Evolutionary conservation across 2,888 invertebrate species (phyloP), one percentile per base, ranked within the genome.

Genomic region (Drosophila prostipennis): DNA sequence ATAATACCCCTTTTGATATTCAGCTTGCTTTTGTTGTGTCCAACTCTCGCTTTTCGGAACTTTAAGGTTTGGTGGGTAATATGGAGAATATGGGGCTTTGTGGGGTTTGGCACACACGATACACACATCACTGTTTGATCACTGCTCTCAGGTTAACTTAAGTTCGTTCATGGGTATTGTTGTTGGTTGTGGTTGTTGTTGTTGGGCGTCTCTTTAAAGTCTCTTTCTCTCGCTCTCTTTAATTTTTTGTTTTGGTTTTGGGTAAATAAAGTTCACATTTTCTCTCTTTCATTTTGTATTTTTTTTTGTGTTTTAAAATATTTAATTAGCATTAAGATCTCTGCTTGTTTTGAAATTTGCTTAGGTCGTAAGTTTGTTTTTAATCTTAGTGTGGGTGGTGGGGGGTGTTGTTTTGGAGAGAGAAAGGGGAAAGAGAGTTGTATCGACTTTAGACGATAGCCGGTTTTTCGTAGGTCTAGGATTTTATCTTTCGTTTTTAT

Each of bases 231-330:
- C 60, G 60, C 58, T 72, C 19, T 73, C 40, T 56, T 42, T 32
- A 3, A 10, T 10, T 42, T 19, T n/a, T n/a, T n/a, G n/a, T n/a
- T n/a, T 42, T 65, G 63, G 72, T 68, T 67, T 57, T 19, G 57
- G 57, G 32, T 67, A 85, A 85, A 87, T 85, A 85, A 85, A 85
- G 87, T 85, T 85, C 84, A 77, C 84, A 84, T 74, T 80, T 76
- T 78, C 78, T 86, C 81, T 78, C 78, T 74, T 81, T 70, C 79
- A 68, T 87, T 76, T 78, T 76, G 70, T 76, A 75, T 58, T 74
- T 63, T 58, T 34, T 34, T 34, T 34, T 64, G 63, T 34, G 57
- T 53, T 72, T 73, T 72, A 71, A 71, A 71, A 71, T 71, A 71
- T 71, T 72, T 72, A 72, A 74, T 74, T 74, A 58, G 55, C 55